These are phyloP conservation scores for Zingel zingel DNA, from an alignment of 2,113 vertebrate genomes.

Conservation along the genomic window DNA sequence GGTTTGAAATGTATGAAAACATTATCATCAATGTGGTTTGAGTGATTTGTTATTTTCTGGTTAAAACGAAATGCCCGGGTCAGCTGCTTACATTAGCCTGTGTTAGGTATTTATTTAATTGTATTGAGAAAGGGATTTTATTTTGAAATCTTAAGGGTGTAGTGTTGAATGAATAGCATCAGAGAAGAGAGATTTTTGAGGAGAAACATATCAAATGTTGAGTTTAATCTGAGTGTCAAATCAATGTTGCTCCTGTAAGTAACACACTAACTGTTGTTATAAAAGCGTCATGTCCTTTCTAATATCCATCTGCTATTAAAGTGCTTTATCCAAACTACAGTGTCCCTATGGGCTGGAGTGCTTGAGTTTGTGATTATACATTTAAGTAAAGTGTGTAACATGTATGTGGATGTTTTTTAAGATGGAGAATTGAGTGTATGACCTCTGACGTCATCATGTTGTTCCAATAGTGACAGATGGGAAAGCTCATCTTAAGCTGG, in stretches of 20 bases:
- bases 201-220: constrained; percentile 56
- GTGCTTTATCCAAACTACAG: constrained; percentile 75
- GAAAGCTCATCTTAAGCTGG: background rate
- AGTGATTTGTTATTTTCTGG: constrained; percentile 55
- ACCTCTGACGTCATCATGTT: background rate
- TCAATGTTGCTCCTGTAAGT: constrained; percentile 61
- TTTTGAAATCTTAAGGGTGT: constrained; percentile 46
- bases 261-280: constrained; percentile 76
- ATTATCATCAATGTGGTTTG: constrained; percentile 60
- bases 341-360: constrained; percentile 19
- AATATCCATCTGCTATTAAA: constrained; percentile 81
- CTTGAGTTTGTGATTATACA: constrained; percentile 19
- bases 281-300: constrained; percentile 67
- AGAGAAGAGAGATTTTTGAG: constrained; percentile 26
- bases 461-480: background rate
- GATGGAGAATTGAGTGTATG: background rate
- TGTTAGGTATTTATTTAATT: constrained; percentile 74
- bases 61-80: constrained; percentile 42
- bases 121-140: constrained; percentile 50
- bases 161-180: constrained; percentile 34
- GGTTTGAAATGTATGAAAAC: constrained; percentile 61
- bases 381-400: constrained; percentile 1
- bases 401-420: background rate
- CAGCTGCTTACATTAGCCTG: constrained; percentile 58
- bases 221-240: constrained; percentile 64